These are phyloP conservation scores for Eclectus roratus DNA, from an alignment of 2,113 vertebrate genomes.

Conservation along the genomic window DNA sequence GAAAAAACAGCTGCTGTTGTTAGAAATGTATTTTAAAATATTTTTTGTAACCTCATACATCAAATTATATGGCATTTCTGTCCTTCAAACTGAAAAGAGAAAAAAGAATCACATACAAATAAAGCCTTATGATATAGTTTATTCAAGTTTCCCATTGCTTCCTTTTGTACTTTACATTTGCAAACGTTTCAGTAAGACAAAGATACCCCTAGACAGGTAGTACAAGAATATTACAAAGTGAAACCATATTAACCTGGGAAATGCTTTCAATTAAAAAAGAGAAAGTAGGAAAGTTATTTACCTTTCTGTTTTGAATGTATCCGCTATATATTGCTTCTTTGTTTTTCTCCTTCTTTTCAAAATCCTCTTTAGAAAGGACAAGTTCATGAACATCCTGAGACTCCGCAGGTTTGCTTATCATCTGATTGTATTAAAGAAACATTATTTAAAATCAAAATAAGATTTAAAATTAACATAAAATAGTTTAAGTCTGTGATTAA, in stretches of 20 bases:
- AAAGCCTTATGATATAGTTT: background rate
- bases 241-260: background rate
- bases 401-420: conserved; percentile 86
- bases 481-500: background rate
- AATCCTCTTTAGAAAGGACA: conserved; percentile 90
- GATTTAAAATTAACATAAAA: background rate
- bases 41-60: background rate
- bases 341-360: conserved; percentile 89
- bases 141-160: background rate
- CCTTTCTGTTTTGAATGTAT: conserved; percentile 88
- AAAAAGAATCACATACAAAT: background rate
- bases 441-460: background rate
- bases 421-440: conserved; percentile 74
- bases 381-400: conserved; percentile 93
- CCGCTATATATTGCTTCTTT: conserved; percentile 85
- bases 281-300: conserved; percentile 12
- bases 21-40: background rate
- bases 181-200: background rate
- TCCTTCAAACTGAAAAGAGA: background rate
- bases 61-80: background rate
- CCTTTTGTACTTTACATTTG: background rate
- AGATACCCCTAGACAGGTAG: background rate
- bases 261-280: background rate
- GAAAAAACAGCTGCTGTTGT: background rate
- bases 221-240: background rate